These are phyloP conservation scores for Manis crassicaudata DNA, from an alignment of 2,797 vertebrate species.

Conservation along the genomic window DNA sequence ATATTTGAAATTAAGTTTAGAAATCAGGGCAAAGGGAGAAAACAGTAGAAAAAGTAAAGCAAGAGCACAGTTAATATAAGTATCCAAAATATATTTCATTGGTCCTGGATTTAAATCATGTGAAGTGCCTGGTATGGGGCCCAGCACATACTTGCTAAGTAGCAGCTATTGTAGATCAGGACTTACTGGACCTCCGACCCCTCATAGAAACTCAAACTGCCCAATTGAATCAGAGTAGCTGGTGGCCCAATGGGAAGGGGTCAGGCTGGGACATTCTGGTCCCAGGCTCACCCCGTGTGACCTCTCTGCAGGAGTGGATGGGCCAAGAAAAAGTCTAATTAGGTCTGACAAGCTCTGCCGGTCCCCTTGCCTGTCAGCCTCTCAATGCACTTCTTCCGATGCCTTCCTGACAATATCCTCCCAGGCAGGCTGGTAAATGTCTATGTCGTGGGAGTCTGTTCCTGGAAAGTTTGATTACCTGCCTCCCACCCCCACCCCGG, in stretches of 20 bases:
- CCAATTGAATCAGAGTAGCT: background rate
- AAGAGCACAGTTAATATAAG: background rate
- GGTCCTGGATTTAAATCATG: background rate
- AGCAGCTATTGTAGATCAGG: background rate
- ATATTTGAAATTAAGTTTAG: background rate
- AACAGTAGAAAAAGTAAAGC: background rate
- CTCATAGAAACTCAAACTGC: background rate
- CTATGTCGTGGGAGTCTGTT: background rate
- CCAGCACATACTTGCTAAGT: background rate
- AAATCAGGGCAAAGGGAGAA: background rate
- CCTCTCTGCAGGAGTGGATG: background rate
- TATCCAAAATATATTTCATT: background rate
- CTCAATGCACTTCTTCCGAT: background rate
- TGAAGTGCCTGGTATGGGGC: background rate
- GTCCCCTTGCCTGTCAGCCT: background rate
- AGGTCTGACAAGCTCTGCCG: background rate
- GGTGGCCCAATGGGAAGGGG: background rate
- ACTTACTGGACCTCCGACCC: background rate
- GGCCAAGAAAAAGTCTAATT: background rate
- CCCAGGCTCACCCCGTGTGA: too few relatives aligned
- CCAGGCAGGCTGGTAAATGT: background rate
- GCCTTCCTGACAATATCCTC: background rate
- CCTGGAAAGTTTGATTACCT: background rate
- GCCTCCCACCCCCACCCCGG: too few relatives aligned
- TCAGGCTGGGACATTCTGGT: background rate